Evolutionary conservation across 2,888 invertebrate species (phyloP).

Genomic region (Amblyjoppa proteus): DNA sequence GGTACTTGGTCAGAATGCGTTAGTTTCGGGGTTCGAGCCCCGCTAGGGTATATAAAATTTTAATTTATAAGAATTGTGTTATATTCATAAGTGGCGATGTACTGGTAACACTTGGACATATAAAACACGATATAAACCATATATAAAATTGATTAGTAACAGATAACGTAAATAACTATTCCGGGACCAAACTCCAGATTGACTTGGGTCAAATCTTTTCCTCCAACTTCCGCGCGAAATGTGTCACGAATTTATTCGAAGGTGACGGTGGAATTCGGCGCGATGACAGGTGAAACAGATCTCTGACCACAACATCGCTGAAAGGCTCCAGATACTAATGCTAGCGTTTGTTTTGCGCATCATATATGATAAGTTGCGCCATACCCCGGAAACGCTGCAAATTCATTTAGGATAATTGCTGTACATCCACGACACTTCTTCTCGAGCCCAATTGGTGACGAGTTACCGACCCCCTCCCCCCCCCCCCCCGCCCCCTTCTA

Average conservation of each 20-base stretch:
- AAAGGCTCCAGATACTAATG: neutral
- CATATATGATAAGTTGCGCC: neutral
- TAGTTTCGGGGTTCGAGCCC: too few relatives aligned
- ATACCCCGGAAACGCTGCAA: neutral
- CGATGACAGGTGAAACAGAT: neutral
- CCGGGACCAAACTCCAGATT: too few relatives aligned
- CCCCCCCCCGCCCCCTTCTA: neutral
- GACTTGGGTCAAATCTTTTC: too few relatives aligned
- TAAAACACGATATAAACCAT: too few relatives aligned
- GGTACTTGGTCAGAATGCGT: too few relatives aligned
- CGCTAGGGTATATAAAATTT: too few relatives aligned
- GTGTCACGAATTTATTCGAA: neutral
- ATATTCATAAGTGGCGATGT: too few relatives aligned
- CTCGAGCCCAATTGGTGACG: neutral
- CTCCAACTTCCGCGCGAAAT: neutral
- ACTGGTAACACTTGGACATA: too few relatives aligned
- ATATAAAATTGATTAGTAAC: too few relatives aligned
- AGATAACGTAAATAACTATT: too few relatives aligned
- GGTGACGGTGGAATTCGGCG: neutral
- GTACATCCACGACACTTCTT: neutral
- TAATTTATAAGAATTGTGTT: too few relatives aligned
- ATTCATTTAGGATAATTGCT: neutral
- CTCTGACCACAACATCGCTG: neutral
- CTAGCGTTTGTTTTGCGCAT: neutral
- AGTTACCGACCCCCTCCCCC: too few relatives aligned